Evolutionary conservation across 2,797 vertebrate genomes (phyloP), one percentile per base, ranked within the genome.

Genomic region (Neomorphus geoffroyi): DNA sequence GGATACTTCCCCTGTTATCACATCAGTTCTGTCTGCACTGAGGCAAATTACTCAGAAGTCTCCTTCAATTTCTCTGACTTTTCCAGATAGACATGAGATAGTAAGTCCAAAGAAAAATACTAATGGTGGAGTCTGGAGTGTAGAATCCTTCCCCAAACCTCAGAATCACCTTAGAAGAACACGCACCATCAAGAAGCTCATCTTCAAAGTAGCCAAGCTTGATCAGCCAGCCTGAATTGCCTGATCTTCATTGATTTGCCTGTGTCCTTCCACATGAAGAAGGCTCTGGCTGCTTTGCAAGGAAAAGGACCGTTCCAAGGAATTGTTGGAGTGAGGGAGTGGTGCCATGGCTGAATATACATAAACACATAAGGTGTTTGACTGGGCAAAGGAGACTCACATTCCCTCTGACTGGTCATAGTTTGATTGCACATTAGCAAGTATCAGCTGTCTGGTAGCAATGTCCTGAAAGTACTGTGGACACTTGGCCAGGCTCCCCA

Each of bases 31-130:
- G 78, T 73, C 74, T 91, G 41, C 37, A 24, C 17, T 35, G 51
- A 82, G 56, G 32, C 22, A 85, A 67, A 80, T 89, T 46, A 85
- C 53, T 95, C 48, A 80, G 41, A 94, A 56, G 7, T 39, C 22
- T 77, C n/a, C 33, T 33, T 67, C 60, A 64, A 0, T 85, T 87
- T 84, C 35, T 80, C 30, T 13, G 46, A 75, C 14, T n/a, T 28
- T 70, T 86, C 26, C 56, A 77, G 66, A 45, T 4, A 79, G 54
- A 12, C 54, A 57, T 21, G 53, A 57, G 37, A 62, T 17, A 67
- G 33, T 28, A 48, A 33, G 7, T 56, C 46, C 48, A 60, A 66
- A 88, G 53, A 60, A 19, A 7, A 45, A 22, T 53, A 41, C 57
- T 69, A 48, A 60, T n/a, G 41, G 58, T 41, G 53, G 57, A 90